Evolutionary conservation across 37 sponge, comb jelly and placozoan genomes (phyloP).

Genomic region (Beroe ovata): DNA sequence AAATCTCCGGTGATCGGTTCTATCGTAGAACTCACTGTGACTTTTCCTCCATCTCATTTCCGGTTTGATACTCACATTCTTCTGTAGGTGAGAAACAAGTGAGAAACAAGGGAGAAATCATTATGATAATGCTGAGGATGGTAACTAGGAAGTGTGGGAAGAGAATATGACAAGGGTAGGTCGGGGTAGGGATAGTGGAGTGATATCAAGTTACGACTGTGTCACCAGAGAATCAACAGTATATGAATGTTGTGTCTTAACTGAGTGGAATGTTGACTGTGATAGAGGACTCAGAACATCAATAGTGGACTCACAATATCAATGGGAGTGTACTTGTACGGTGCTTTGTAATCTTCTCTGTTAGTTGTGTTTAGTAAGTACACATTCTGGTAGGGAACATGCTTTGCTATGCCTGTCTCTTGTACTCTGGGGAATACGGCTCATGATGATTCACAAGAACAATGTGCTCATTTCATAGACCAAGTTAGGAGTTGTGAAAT

Average conservation of each 20-base stretch:
- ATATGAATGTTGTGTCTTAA: too few species aligned
- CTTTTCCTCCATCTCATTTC: constrained; percentile 30
- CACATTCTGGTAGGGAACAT: constrained; percentile 18
- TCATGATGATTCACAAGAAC: not conserved
- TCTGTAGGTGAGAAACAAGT: too few species aligned
- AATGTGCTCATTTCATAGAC: not conserved
- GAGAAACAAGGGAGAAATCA: too few species aligned
- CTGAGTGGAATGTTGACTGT: too few species aligned
- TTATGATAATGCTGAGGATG: too few species aligned
- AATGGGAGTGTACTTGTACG: constrained; percentile 1
- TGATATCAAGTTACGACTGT: too few species aligned
- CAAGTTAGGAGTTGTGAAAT: not conserved
- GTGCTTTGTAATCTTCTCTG: constrained; percentile 51
- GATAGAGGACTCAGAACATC: not conserved
- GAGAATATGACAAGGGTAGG: too few species aligned
- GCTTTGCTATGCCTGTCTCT: not conserved
- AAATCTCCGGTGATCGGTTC: constrained; percentile 69
- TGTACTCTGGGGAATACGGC: not conserved
- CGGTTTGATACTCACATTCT: constrained; percentile 39
- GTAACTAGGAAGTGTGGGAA: too few species aligned
- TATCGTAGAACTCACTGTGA: constrained; percentile 78
- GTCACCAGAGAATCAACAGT: too few species aligned
- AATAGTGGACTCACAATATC: constrained; percentile 42
- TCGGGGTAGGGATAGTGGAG: too few species aligned
- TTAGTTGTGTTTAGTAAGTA: constrained; percentile 17